phyloP scores from a whole-genome alignment of 2,797 vertebrate genomes.

The Ceyx erithaca region DNA sequence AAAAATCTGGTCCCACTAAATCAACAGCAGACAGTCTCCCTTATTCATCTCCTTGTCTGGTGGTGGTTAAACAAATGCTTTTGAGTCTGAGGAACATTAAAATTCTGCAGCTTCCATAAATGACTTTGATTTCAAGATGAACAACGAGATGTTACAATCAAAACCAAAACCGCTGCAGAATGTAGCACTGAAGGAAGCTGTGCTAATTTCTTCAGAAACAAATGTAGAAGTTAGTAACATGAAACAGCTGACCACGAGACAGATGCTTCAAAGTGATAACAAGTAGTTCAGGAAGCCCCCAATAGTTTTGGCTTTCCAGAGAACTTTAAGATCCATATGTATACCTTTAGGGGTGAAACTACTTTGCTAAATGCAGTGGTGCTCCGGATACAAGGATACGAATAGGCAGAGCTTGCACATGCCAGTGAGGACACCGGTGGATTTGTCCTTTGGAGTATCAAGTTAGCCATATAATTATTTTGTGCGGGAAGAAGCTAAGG shows the following conservation, averaged over 20 bases:
- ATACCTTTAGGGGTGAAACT: slow-evolving; percentile 7
- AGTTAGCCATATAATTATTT: background rate
- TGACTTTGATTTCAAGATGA: slow-evolving; percentile 65
- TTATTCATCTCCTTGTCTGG: slow-evolving; percentile 64
- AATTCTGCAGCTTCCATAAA: slow-evolving; percentile 69
- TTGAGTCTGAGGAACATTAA: slow-evolving; percentile 64
- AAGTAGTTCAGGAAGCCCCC: slow-evolving; percentile 50
- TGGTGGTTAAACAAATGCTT: slow-evolving; percentile 68
- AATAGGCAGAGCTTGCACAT: background rate
- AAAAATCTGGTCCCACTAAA: slow-evolving; percentile 60
- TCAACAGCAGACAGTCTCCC: slow-evolving; percentile 51
- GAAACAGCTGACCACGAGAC: slow-evolving; percentile 65
- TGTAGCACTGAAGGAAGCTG: slow-evolving; percentile 38
- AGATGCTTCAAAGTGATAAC: slow-evolving; percentile 53
- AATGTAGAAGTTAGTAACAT: slow-evolving; percentile 61
- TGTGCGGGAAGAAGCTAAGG: background rate
- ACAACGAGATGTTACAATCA: slow-evolving; percentile 55
- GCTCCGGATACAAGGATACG: background rate
- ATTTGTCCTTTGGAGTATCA: background rate
- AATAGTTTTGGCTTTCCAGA: slow-evolving; percentile 46
- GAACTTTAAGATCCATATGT: slow-evolving; percentile 34
- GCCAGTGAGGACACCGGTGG: background rate
- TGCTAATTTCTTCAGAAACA: slow-evolving; percentile 62
- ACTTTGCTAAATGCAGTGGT: background rate
- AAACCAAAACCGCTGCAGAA: slow-evolving; percentile 48